Evolutionary conservation across 2,888 invertebrate genomes (phyloP), one percentile per base, ranked within the genome.

Genomic region (Drosophila eohydei): DNA sequence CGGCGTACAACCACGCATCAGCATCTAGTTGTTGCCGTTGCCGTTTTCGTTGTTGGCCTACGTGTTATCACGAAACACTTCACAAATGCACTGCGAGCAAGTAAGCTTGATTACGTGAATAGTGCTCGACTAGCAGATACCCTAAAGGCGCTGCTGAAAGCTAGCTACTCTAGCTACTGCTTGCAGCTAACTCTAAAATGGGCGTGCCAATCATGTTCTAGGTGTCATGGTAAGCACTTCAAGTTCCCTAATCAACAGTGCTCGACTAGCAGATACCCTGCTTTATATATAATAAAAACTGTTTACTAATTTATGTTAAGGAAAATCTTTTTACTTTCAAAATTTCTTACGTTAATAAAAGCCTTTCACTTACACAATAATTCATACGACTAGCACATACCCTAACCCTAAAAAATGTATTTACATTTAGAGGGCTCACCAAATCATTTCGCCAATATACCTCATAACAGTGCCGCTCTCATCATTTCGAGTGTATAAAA

Each of bases 31-130:
- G 59, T 32, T 3, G 50, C 21, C 32, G 58, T 28, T 12, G 58
- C 16, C 26, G 36, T 41, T 12, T 41, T 12, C 14, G 41, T 55
- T 36, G 59, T 32, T 59, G 52, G 84, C 78, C 82, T 87, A 88
- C 89, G 82, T 85, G 80, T 87, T 85, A 85, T 88, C 85, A 88
- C 87, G 89, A 89, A 76, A 76, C 71, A 68, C 65, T 64, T 61
- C 60, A 56, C 21, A 41, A 38, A 64, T 59, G 61, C 48, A 50
- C 41, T 21, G 43, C 14, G 30, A 6, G 48, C 63, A 52, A 32
- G 21, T 21, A 58, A 51, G 9, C 38, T 8, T 36, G 21, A 32
- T 14, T 2, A 8, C 4, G 14, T 21, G 36, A 36, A 26, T 21
- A 14, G 0, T 36, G 36, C 7, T 26, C 40, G 38, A 54, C 54